These are phyloP conservation scores for Pachycephala philippinensis DNA, from an alignment of 2,113 vertebrate genomes.

Conservation along the genomic window DNA sequence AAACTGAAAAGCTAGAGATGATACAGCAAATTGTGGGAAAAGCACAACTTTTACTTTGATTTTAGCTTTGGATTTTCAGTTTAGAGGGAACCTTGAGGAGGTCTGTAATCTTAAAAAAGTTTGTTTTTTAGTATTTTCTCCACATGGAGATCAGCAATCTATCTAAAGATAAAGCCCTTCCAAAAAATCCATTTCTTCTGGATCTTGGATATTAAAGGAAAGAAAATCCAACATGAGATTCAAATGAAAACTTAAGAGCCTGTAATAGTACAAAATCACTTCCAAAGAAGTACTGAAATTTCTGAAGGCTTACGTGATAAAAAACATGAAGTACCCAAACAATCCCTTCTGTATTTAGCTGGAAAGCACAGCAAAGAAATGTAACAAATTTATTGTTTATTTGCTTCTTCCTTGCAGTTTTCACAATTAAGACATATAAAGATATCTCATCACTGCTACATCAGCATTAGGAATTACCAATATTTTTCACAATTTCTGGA, in stretches of 20 bases:
- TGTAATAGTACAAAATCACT: neutral
- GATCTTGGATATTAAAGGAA: neutral
- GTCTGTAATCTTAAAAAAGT: neutral
- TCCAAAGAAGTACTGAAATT: neutral
- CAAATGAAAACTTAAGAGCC: neutral
- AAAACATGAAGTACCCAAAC: neutral
- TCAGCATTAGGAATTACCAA: neutral
- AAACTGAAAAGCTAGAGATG: neutral
- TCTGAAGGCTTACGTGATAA: neutral
- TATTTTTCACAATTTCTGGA: neutral
- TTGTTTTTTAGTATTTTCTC: neutral
- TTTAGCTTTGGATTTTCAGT: neutral
- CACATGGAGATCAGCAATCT: neutral
- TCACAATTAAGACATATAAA: neutral
- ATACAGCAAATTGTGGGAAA: neutral
- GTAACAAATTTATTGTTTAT: neutral
- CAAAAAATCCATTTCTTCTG: neutral
- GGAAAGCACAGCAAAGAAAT: neutral
- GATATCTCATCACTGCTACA: neutral
- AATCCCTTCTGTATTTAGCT: neutral
- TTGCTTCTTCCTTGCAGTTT: neutral
- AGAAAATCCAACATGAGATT: neutral
- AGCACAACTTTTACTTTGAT: neutral
- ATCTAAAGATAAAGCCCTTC: neutral
- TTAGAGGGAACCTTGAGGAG: neutral